Evolutionary conservation across 2,113 vertebrate genomes (phyloP).

Genomic region (Phycodurus eques): DNA sequence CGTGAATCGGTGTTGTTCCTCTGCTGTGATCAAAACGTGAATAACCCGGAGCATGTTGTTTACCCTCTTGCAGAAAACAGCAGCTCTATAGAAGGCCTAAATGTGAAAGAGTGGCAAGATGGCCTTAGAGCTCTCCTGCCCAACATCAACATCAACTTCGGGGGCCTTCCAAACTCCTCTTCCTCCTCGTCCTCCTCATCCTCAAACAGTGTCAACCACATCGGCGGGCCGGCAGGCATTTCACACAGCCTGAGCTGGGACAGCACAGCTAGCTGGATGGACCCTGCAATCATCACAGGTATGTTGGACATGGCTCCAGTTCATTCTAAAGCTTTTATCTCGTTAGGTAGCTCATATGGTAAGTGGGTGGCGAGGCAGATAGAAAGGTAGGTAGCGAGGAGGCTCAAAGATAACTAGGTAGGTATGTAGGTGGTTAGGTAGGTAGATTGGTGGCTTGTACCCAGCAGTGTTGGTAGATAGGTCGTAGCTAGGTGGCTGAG

Average conservation of each 20-base stretch:
- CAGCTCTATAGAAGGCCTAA: constrained; percentile 97
- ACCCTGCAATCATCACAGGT: constrained; percentile 99
- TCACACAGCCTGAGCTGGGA: constrained; percentile 98
- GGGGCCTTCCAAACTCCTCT: constrained; percentile 93
- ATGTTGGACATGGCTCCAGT: constrained; percentile 39
- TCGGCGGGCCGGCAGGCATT: constrained; percentile 84
- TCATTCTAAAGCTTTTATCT: no score
- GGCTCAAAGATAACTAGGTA: no score
- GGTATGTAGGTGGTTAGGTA: no score
- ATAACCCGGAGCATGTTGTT: constrained; percentile 11
- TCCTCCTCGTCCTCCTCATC: constrained; percentile 83
- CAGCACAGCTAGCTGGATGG: constrained; percentile 97
- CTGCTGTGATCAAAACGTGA: no score
- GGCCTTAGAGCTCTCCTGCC: constrained; percentile 98
- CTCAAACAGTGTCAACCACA: constrained; percentile 97
- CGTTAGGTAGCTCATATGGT: no score
- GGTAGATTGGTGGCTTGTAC: no score
- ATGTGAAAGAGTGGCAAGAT: constrained; percentile 99
- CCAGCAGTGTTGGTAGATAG: no score
- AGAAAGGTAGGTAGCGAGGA: no score
- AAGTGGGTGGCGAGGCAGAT: no score
- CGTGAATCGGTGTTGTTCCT: no score
- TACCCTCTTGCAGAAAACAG: constrained; percentile 90
- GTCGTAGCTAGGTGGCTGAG: no score
- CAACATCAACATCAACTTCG: constrained; percentile 99